Evolutionary conservation across 1,140 invertebrate genomes (phyloP).

Genomic region (Condylostylus longicornis): DNA sequence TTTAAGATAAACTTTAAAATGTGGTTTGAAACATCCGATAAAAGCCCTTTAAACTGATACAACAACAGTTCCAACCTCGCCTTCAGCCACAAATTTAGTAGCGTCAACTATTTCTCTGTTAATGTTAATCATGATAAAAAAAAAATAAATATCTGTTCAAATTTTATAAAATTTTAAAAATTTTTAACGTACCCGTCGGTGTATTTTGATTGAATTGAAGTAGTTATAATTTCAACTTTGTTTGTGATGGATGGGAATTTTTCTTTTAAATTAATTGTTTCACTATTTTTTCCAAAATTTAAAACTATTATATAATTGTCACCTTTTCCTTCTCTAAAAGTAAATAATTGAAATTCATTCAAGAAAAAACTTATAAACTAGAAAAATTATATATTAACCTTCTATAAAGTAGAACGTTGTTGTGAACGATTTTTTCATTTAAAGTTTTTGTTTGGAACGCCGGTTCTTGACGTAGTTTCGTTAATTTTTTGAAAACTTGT

Average conservation of each 20-base stretch:
- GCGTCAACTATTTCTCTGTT: constrained; percentile 11
- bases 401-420: constrained; percentile 20
- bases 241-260: constrained; percentile 14
- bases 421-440: constrained; percentile 17
- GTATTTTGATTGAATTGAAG: constrained; percentile 21
- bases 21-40: constrained; percentile 7
- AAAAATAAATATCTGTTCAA: background rate
- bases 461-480: constrained; percentile 21
- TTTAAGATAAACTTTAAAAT: too few species aligned
- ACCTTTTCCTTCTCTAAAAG: constrained; percentile 13
- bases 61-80: constrained; percentile 22
- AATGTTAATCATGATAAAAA: constrained; percentile 1
- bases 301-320: constrained; percentile 23
- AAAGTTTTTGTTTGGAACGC: constrained; percentile 19
- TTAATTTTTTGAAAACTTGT: constrained; percentile 26
- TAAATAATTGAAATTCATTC: background rate
- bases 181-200: constrained; percentile 15
- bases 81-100: constrained; percentile 14
- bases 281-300: constrained; percentile 15
- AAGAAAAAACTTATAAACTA: background rate
- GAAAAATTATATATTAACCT: constrained; percentile 4
- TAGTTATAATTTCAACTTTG: constrained; percentile 24
- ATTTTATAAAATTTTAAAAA: background rate
- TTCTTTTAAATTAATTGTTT: constrained; percentile 17
- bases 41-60: constrained; percentile 7